phyloP scores from a whole-genome alignment of 2,113 vertebrate species.

The Sarotherodon lohbergeri region DNA sequence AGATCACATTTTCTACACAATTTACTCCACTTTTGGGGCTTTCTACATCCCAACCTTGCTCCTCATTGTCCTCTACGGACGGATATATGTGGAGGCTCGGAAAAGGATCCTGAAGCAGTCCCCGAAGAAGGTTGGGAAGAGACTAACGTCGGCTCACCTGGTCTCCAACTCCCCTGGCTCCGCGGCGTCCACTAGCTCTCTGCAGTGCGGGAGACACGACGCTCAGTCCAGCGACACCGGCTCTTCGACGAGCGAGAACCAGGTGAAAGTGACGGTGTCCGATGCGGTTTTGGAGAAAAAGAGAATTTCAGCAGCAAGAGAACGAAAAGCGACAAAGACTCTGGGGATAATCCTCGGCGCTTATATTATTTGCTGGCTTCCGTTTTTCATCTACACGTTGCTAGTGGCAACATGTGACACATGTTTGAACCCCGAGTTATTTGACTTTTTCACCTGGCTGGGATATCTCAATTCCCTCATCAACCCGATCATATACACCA shows the following conservation, averaged over 20 bases:
- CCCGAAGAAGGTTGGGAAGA: slow-evolving; percentile 85
- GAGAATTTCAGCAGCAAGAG: slow-evolving; percentile 91
- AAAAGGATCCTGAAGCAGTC: slow-evolving; percentile 92
- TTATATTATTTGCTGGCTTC: slow-evolving; percentile 96
- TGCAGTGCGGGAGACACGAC: slow-evolving; percentile 82
- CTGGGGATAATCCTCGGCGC: slow-evolving; percentile 95
- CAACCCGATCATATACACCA: slow-evolving; percentile 93
- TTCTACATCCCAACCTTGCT: slow-evolving; percentile 96
- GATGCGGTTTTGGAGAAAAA: slow-evolving; percentile 94
- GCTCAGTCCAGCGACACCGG: slow-evolving; percentile 78
- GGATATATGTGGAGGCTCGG: slow-evolving; percentile 94
- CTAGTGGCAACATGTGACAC: slow-evolving; percentile 83
- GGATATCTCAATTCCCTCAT: slow-evolving; percentile 95
- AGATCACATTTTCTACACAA: slow-evolving; percentile 94
- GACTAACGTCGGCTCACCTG: slow-evolving; percentile 87
- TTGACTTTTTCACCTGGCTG: slow-evolving; percentile 95
- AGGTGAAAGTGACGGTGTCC: slow-evolving; percentile 91
- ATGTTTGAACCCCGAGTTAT: slow-evolving; percentile 80
- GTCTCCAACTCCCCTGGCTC: slow-evolving; percentile 89
- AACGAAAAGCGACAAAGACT: slow-evolving; percentile 95
- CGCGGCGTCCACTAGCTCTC: slow-evolving; percentile 78
- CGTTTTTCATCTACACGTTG: slow-evolving; percentile 94
- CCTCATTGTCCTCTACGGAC: slow-evolving; percentile 91
- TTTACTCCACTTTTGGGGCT: slow-evolving; percentile 96
- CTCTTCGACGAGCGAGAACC: slow-evolving; percentile 81